A percentile compares a stretch with the other conserved stretches of the same genome.
These are phyloP conservation scores for Noctua janthina DNA, from an alignment of 2,888 invertebrate genomes.

Conservation along the genomic window DNA sequence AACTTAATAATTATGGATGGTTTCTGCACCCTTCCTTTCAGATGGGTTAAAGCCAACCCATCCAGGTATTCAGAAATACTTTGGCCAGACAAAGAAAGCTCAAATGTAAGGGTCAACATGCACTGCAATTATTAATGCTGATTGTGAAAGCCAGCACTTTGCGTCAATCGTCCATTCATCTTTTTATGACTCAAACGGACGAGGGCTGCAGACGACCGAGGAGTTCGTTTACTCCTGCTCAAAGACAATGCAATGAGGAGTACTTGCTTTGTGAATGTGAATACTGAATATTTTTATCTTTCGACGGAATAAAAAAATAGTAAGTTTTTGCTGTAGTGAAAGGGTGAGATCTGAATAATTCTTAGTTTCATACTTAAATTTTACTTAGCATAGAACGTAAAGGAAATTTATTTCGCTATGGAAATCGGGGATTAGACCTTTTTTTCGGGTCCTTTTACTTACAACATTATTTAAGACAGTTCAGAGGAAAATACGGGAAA, in stretches of 20 bases:
- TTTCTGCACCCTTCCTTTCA: neutral
- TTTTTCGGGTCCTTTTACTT: neutral
- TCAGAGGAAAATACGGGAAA: neutral
- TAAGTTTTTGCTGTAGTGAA: constrained; percentile 1
- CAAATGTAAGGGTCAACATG: neutral
- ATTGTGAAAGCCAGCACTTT: constrained; percentile 36
- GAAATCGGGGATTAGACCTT: neutral
- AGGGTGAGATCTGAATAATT: neutral
- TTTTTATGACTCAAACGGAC: constrained; percentile 43
- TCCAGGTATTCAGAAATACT: neutral
- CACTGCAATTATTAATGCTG: constrained; percentile 22
- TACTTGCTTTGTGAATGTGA: constrained; percentile 50
- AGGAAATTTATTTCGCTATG: neutral
- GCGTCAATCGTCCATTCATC: constrained; percentile 26
- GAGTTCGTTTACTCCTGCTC: constrained; percentile 52
- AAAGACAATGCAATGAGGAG: constrained; percentile 51
- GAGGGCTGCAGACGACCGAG: constrained; percentile 31
- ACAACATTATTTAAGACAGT: neutral
- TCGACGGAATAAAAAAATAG: constrained; percentile 7
- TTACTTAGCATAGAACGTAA: neutral
- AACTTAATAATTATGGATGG: neutral
- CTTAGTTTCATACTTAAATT: neutral
- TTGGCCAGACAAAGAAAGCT: neutral
- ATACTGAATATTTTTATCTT: constrained; percentile 32
- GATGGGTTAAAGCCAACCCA: neutral